Evolutionary conservation across 2,888 invertebrate genomes (phyloP).

Genomic region (Tetragonisca angustula): DNA sequence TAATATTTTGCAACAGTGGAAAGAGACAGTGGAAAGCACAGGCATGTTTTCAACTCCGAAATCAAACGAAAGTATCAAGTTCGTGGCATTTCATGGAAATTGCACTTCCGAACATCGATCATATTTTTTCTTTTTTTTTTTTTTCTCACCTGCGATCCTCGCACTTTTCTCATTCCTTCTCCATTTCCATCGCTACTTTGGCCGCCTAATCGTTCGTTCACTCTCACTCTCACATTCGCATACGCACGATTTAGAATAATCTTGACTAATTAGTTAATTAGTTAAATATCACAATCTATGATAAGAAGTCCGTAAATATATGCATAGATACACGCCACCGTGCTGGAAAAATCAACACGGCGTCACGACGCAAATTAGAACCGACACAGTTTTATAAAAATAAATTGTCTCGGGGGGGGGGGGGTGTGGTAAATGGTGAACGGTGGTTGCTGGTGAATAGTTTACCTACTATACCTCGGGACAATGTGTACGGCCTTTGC

Average conservation of each 20-base stretch:
- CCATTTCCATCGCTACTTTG: background rate
- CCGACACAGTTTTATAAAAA: constrained; percentile 63
- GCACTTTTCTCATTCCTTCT: background rate
- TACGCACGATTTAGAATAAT: constrained; percentile 63
- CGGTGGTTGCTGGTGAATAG: background rate
- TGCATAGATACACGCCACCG: constrained; percentile 38
- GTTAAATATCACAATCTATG: constrained; percentile 82
- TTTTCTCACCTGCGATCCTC: background rate
- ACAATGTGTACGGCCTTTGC: constrained; percentile 28
- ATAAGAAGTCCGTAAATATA: constrained; percentile 70
- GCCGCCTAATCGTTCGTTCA: constrained; percentile 4
- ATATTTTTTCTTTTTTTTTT: too few species aligned
- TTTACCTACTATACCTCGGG: constrained; percentile 25
- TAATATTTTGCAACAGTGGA: background rate
- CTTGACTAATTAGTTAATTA: constrained; percentile 70
- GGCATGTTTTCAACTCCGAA: background rate
- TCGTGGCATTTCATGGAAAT: background rate
- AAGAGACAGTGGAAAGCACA: background rate
- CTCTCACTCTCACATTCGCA: constrained; percentile 31
- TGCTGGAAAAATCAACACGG: constrained; percentile 29
- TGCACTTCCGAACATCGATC: background rate
- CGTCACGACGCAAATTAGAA: constrained; percentile 53
- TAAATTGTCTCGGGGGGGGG: constrained; percentile 55
- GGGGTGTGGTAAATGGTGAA: background rate
- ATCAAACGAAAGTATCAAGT: background rate